Evolutionary conservation across 2,888 invertebrate species (phyloP).

Genomic region (Cotesia congregata): DNA sequence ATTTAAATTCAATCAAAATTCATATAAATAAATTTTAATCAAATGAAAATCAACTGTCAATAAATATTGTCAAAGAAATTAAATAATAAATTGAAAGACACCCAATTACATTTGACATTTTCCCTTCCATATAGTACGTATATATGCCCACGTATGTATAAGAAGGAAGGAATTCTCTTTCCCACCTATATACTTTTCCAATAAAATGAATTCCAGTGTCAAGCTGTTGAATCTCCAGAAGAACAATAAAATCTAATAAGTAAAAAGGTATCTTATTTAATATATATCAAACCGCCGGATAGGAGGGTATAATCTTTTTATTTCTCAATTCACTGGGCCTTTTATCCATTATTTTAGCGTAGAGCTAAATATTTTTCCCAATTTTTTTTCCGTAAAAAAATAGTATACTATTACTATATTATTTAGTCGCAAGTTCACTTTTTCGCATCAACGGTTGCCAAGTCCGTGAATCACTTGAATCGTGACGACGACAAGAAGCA

Average conservation of each 20-base stretch:
- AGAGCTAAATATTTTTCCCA: background rate
- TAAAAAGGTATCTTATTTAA: conserved; percentile 8
- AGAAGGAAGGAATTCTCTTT: background rate
- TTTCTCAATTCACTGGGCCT: background rate
- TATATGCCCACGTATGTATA: too few relatives aligned
- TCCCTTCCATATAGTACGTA: background rate
- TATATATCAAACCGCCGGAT: background rate
- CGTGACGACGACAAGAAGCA: conserved; percentile 29
- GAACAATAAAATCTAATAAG: background rate
- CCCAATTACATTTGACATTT: conserved; percentile 9
- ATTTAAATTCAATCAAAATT: too few relatives aligned
- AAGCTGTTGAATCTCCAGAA: background rate
- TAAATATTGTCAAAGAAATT: background rate
- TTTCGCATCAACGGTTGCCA: conserved; percentile 32
- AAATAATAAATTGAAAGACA: conserved; percentile 12
- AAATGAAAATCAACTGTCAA: background rate
- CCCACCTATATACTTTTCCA: background rate
- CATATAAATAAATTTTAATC: background rate
- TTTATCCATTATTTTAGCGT: background rate
- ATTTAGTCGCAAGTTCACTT: conserved; percentile 8
- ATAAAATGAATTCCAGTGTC: background rate
- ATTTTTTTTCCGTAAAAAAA: background rate
- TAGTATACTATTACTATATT: background rate
- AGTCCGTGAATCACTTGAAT: conserved; percentile 32
- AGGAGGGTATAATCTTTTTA: background rate